Evolutionary conservation across 1,140 invertebrate species (phyloP), one percentile per base, ranked within the genome.

Genomic region (Xylocopa sonorina): DNA sequence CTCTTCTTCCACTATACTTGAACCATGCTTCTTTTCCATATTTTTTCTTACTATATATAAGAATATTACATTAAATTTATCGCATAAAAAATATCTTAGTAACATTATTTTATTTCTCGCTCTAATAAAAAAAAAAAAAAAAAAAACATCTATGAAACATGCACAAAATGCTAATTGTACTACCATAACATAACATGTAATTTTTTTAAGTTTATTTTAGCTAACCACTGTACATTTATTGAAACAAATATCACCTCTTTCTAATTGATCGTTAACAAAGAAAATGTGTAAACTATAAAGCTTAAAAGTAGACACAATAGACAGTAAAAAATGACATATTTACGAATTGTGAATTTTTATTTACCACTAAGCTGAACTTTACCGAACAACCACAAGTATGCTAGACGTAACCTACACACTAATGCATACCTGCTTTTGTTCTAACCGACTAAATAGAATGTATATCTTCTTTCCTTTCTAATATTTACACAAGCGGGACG

Each of bases 1-100:
- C 27, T 94, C 93, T n/a, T 93, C 91, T 50, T 92, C 93, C 62
- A 83, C 83, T 68, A 89, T 75, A 73, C 73, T 64, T 34, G 73
- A 87, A 48, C 80, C 75, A 67, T 78, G 88, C 71, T 90, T 89
- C 5, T 91, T 84, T 46, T 92, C 91, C 92, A 93, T 92, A 41
- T 82, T 88, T 88, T 64, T 81, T 71, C 34, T 38, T 75, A 7
- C 62, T 64, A 10, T 32, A 48, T 50, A 48, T 27, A 71, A 50
- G 21, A 38, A 60, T 38, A 34, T 60, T 38, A n/a, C 12, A 0
- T 10, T 12, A 58, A 38, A 38, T 21, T 27, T 27, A 18, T 6
- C 27, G 5, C 18, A 16, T 18, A 43, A 38, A 9, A 38, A 4
- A 9, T 41, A 24, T 29, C 3, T 27, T 24, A 38, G 14, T 34